Percentiles rank a stretch among this genome's conserved stretches.
phyloP scores from a whole-genome alignment of 2,888 invertebrate genomes.

The Ditylenchus weischeri region DNA sequence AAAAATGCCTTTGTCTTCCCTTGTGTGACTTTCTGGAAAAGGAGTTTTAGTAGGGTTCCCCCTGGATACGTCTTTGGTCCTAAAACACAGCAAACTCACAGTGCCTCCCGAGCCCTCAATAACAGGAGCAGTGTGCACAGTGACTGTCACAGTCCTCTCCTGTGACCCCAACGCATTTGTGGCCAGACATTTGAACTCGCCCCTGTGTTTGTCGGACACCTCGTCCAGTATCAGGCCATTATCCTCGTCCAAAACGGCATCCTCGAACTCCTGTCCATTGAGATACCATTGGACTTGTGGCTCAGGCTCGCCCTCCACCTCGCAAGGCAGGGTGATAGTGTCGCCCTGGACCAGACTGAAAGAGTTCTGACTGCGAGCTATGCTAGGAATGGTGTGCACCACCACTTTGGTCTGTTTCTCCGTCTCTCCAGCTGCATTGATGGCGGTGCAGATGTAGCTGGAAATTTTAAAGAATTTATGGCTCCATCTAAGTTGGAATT shows the following conservation, averaged over 20 bases:
- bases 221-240: slow-evolving; percentile 45
- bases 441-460: slow-evolving; percentile 67
- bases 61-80: no score
- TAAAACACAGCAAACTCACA: no score
- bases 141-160: slow-evolving; percentile 55
- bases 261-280: slow-evolving; percentile 43
- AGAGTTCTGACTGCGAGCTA: slow-evolving; percentile 47
- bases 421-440: slow-evolving; percentile 66
- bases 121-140: slow-evolving; percentile 55
- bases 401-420: slow-evolving; percentile 54
- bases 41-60: no score
- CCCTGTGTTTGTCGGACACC: slow-evolving; percentile 56
- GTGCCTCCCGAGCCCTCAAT: slow-evolving; percentile 38
- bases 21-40: no score
- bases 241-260: slow-evolving; percentile 44
- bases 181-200: slow-evolving; percentile 53
- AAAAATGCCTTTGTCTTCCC: neutral
- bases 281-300: slow-evolving; percentile 51
- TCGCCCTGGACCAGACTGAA: slow-evolving; percentile 54
- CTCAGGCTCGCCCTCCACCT: slow-evolving; percentile 46
- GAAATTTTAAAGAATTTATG: no score
- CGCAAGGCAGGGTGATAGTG: slow-evolving; percentile 48
- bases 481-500: no score
- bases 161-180: slow-evolving; percentile 49
- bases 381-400: slow-evolving; percentile 45